Percentiles rank a stretch among this genome's conserved stretches.
Conservation (phyloP, 2,797 vertebrate species). For the Dallia pectoralis region DNA sequence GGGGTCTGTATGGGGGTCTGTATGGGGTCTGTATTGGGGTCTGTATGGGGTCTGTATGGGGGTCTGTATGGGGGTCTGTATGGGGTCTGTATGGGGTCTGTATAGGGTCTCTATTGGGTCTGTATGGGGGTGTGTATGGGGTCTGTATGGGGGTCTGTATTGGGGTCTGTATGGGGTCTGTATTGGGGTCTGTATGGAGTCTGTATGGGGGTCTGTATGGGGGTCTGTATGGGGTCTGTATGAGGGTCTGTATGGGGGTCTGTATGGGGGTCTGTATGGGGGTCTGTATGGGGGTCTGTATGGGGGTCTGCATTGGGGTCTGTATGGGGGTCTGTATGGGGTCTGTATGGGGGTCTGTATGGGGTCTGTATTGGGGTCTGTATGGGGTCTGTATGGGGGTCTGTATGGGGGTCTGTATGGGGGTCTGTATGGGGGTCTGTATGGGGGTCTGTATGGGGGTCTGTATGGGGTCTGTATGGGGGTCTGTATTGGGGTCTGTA, state of each 20-base stretch:
- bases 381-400: conserved; percentile 16
- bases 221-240: conserved; percentile 38
- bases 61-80: conserved; percentile 30
- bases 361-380: too few relatives aligned
- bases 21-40: too few relatives aligned
- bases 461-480: conserved; percentile 5
- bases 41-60: conserved; percentile 5
- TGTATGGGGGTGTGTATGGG: conserved; percentile 31
- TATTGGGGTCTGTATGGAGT: conserved; percentile 35
- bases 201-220: neutral
- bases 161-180: too few relatives aligned
- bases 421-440: conserved; percentile 32
- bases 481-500: conserved; percentile 25
- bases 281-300: conserved; percentile 42
- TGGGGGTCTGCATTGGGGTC: too few relatives aligned
- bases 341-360: conserved; percentile 27
- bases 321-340: conserved; percentile 32
- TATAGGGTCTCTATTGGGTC: too few relatives aligned
- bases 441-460: conserved; percentile 37
- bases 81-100: conserved; percentile 36
- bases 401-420: conserved; percentile 25
- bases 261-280: conserved; percentile 24
- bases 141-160: conserved; percentile 28
- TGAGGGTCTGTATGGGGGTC: conserved; percentile 23
- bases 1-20: conserved; percentile 29